phyloP scores from a whole-genome alignment of 2,797 vertebrate species.

The Phrynocephalus forsythii region DNA sequence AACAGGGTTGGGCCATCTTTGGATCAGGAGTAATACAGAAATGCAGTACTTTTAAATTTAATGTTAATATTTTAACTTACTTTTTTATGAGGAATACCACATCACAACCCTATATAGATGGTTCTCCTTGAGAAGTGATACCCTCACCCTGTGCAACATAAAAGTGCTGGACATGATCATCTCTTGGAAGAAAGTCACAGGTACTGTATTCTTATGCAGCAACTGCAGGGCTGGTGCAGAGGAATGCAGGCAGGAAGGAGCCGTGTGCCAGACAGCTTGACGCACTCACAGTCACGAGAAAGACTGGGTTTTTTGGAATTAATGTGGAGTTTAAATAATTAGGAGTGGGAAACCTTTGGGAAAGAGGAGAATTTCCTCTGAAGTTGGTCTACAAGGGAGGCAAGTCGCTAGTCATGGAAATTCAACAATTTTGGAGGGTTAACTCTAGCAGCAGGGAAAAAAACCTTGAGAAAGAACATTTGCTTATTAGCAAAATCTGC shows the following conservation, averaged over 20 bases:
- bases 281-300: neutral
- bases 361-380: conserved; percentile 16
- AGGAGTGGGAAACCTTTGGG: conserved; percentile 8
- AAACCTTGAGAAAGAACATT: conserved; percentile 10
- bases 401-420: conserved; percentile 27
- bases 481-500: conserved; percentile 26
- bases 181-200: neutral
- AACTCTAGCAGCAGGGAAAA: conserved; percentile 13
- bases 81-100: neutral
- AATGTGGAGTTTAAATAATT: conserved; percentile 20
- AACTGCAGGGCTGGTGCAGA: neutral
- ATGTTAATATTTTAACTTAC: too few species aligned
- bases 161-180: neutral
- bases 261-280: neutral
- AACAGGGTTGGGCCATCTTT: neutral
- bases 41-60: neutral
- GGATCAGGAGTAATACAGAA: neutral
- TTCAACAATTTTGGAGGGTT: conserved; percentile 4
- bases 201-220: neutral
- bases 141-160: neutral
- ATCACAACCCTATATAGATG: neutral
- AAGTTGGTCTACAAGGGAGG: neutral
- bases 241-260: neutral
- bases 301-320: neutral
- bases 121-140: neutral